These are phyloP conservation scores for Hippocampus zosterae DNA, from an alignment of 2,113 vertebrate species.

Conservation along the genomic window DNA sequence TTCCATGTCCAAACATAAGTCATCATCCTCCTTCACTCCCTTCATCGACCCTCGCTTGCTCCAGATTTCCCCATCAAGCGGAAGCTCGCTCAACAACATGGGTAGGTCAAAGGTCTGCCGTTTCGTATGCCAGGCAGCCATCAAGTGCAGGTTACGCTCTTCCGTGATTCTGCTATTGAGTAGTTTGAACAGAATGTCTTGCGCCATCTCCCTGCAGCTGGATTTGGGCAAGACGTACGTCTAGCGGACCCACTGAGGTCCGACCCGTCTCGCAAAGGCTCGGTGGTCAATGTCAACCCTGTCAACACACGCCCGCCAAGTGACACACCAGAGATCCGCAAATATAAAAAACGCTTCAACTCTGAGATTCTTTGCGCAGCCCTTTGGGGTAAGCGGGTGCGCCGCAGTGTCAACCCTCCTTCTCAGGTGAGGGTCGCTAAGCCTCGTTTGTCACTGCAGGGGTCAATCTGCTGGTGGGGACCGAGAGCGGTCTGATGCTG, in stretches of 20 bases:
- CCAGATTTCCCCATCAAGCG: conserved; percentile 96
- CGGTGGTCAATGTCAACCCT: conserved; percentile 97
- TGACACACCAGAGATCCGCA: conserved; percentile 92
- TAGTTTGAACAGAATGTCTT: not conserved
- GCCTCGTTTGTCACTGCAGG: conserved; percentile 58
- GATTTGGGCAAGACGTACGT: conserved; percentile 86
- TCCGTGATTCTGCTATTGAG: not conserved
- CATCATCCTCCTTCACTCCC: conserved; percentile 97
- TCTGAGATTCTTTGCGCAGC: conserved; percentile 94
- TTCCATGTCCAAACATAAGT: conserved; percentile 99
- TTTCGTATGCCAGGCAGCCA: not conserved
- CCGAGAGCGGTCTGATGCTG: conserved; percentile 85
- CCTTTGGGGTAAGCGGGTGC: conserved; percentile 79
- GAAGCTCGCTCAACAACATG: conserved; percentile 92
- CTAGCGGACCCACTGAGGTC: conserved; percentile 85
- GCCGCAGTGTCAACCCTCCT: not conserved
- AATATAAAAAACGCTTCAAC: conserved; percentile 98
- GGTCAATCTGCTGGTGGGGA: conserved; percentile 91
- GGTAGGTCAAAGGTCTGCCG: conserved; percentile 67
- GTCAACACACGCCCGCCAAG: conserved; percentile 95
- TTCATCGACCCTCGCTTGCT: conserved; percentile 98
- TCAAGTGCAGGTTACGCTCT: not conserved
- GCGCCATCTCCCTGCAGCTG: conserved; percentile 64
- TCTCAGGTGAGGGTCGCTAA: not conserved
- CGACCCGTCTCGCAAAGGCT: conserved; percentile 92